Base-by-base conservation (phyloP, 1,140 invertebrate genomes). In the Leguminivora glycinivorella region DNA sequence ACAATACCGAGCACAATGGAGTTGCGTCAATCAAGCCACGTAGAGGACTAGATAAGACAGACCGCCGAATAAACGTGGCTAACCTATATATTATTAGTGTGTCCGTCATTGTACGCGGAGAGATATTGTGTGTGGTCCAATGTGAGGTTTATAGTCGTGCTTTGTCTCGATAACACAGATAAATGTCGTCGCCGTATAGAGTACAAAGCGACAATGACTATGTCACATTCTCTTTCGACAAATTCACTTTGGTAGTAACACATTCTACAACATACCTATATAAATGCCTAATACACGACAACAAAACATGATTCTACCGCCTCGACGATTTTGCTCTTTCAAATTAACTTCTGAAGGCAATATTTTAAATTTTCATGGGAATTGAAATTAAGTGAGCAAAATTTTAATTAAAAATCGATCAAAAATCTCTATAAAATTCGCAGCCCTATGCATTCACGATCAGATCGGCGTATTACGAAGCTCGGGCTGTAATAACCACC, bases 111-210 rank as follows among this genome's bases (percentile, higher is more conserved):
- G 87, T 91, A 73, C 74, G 77, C 77, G 75, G 73, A 77, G 76
- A 82, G 77, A 89, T 89, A 91, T 89, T 91, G 87, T 89, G 89
- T 91, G 89, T 91, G 89, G 89, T 90, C 89, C 87, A 85, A 86
- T 89, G 83, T 78, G 75, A 85, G 80, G 82, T 89, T 86, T 88
- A 89, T 91, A 84, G 83, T 70, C 76, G 74, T 78, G 74, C 83
- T 87, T 91, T 91, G 89, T 91, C 83, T 90, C 77, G 87, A 89
- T 91, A 88, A 88, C 88, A 85, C 78, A 86, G 89, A 91, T 90
- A 90, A 90, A 91, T 89, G 88, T 87, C 75, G 80, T 82, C 81
- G 80, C 82, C 85, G 78, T 86, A 83, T 87, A 80, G 69, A 81
- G 83, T 79, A 85, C 82, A 83, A 84, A 78, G 79, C 75, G 73